Base-by-base conservation (phyloP, 53 echinoderm and acorn worm genomes). In the Arbacia lixula region DNA sequence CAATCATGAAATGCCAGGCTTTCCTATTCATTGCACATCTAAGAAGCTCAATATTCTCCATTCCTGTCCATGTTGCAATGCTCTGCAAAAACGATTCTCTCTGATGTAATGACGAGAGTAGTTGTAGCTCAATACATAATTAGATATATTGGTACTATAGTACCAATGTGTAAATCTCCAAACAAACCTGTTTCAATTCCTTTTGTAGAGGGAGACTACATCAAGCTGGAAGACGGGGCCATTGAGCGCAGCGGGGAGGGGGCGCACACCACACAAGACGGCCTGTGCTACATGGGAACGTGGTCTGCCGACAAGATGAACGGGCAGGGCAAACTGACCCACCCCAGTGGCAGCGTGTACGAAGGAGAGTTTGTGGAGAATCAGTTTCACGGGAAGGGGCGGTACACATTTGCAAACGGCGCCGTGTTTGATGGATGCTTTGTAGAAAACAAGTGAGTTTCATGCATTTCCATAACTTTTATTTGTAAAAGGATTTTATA, bases 281-380 rank as follows among this genome's bases (percentile, higher is more conserved):
- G 97, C 14, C 87, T 87, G 0, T 86, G 89, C 42, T 96, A 96
- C 49, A 85, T 90, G 35, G 97, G 93, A 16, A 85, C 93, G 39
- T 96, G 97, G 97, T 61, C 71, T 4, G 83, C 87, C 29, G 97
- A 96, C 61, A 89, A 91, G 56, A 96, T 96, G 97, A 96, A 89
- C 31, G 97, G 97, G 10, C 82, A 89, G 17, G 93, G 97, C 27
- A 89, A 63, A 38, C 61, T 96, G 25, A 83, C 78, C 12, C 90
- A 94, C 72, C 93, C 93, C 12, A 63, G 85, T 56, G 97, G 97
- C 20, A 91, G 91, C 55, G 85, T 89, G 20, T 96, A 91, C 36
- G 93, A 93, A 33, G 97, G 97, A 46, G 93, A 96, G 41, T 96
- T 96, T 86, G 84, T 79, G 20, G 77, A 94, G 25, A 96, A 96